Evolutionary conservation across 2,113 vertebrate species (phyloP).

Genomic region (Ptychochromis oligacanthus): DNA sequence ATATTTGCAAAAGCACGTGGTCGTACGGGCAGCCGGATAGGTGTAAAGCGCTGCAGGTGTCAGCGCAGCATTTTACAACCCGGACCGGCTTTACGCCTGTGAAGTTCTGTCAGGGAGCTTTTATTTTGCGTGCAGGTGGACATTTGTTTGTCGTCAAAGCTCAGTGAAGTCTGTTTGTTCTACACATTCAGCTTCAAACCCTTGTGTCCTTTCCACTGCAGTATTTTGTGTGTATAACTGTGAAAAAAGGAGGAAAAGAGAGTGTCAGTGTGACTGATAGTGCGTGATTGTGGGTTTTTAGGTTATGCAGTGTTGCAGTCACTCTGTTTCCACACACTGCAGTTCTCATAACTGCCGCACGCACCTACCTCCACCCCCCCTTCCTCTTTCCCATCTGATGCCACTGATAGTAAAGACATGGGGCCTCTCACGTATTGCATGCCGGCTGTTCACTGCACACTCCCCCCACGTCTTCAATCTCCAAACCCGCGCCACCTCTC

Average conservation of each 20-base stretch:
- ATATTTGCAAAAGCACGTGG: conserved; percentile 64
- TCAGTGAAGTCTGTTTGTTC: neutral
- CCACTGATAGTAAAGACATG: conserved; percentile 73
- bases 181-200: conserved; percentile 15
- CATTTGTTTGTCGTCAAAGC: neutral
- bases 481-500: conserved; percentile 34
- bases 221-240: conserved; percentile 1
- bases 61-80: neutral
- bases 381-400: conserved; percentile 74
- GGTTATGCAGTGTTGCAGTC: conserved; percentile 65
- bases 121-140: neutral
- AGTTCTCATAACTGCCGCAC: conserved; percentile 73
- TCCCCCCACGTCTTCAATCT: neutral
- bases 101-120: neutral
- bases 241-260: conserved; percentile 64
- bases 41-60: conserved; percentile 32
- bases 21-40: neutral
- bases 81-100: neutral
- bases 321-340: conserved; percentile 76
- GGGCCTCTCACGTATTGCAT: conserved; percentile 74
- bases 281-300: conserved; percentile 49
- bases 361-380: conserved; percentile 32
- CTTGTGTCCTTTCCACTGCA: conserved; percentile 12
- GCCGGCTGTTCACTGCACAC: conserved; percentile 71
- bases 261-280: conserved; percentile 34